Evolutionary conservation across 2,797 vertebrate species (phyloP).

Genomic region (Karalla daura): DNA sequence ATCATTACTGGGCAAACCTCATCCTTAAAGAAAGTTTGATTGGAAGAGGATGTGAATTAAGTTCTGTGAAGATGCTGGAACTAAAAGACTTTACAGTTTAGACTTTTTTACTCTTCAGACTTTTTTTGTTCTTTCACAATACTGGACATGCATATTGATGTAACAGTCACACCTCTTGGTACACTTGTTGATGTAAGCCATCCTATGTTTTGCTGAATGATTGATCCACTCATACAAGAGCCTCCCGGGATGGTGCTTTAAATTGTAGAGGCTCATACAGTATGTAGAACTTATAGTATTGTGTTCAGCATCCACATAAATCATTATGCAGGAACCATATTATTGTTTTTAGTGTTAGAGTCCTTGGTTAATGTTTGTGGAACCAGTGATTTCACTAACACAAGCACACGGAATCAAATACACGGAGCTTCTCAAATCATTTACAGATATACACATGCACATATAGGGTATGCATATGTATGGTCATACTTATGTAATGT

Average conservation of each 20-base stretch:
- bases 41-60: not conserved
- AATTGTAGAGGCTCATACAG: not conserved
- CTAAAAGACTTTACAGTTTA: not conserved
- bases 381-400: conserved; percentile 13
- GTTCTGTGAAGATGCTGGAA: not conserved
- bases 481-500: conserved; percentile 12
- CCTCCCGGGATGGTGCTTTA: not conserved
- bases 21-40: conserved; percentile 6
- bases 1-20: conserved; percentile 33
- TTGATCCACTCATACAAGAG: conserved; percentile 26
- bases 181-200: not conserved
- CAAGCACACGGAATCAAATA: not conserved
- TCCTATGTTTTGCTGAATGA: conserved; percentile 11
- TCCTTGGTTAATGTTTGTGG: conserved; percentile 43
- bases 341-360: conserved; percentile 16
- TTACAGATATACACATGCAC: not conserved
- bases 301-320: conserved; percentile 20
- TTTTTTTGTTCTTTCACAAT: not conserved
- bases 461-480: not conserved
- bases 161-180: not conserved
- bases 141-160: not conserved
- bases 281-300: conserved; percentile 11
- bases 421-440: not conserved
- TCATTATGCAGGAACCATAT: conserved; percentile 5
- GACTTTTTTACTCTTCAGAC: not conserved